Evolutionary conservation across 2,888 invertebrate species (phyloP).

Genomic region (Sycophila texana): DNA sequence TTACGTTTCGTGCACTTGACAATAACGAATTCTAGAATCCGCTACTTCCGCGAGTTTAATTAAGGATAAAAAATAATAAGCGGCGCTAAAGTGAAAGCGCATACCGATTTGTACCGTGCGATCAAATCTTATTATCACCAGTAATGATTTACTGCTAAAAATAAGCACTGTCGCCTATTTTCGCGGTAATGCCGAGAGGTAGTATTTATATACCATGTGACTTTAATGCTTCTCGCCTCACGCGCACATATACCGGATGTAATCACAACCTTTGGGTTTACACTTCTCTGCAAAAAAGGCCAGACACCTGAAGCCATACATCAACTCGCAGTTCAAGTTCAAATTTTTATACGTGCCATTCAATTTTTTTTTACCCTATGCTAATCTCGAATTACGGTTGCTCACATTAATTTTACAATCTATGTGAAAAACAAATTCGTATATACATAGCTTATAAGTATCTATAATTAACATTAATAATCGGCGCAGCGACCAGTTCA

Average conservation of each 20-base stretch:
- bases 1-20: neutral
- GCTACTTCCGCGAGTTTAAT: conserved; percentile 27
- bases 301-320: too few relatives aligned
- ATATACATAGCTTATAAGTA: too few relatives aligned
- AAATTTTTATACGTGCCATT: too few relatives aligned
- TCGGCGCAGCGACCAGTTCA: too few relatives aligned
- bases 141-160: conserved; percentile 30
- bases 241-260: neutral
- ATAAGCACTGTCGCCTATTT: conserved; percentile 34
- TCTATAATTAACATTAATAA: too few relatives aligned
- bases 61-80: conserved; percentile 9
- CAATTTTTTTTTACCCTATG: too few relatives aligned
- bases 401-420: too few relatives aligned
- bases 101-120: conserved; percentile 26
- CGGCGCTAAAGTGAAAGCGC: conserved; percentile 36
- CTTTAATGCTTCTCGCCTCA: neutral
- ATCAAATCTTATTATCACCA: conserved; percentile 24
- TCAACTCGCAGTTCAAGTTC: too few relatives aligned
- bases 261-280: too few relatives aligned
- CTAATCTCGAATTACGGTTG: too few relatives aligned
- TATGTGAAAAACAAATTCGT: too few relatives aligned
- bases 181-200: conserved; percentile 18
- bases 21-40: conserved; percentile 1
- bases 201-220: neutral
- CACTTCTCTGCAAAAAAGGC: too few relatives aligned